Conservation (phyloP, 2,113 vertebrate genomes). For the Elachura formosa region DNA sequence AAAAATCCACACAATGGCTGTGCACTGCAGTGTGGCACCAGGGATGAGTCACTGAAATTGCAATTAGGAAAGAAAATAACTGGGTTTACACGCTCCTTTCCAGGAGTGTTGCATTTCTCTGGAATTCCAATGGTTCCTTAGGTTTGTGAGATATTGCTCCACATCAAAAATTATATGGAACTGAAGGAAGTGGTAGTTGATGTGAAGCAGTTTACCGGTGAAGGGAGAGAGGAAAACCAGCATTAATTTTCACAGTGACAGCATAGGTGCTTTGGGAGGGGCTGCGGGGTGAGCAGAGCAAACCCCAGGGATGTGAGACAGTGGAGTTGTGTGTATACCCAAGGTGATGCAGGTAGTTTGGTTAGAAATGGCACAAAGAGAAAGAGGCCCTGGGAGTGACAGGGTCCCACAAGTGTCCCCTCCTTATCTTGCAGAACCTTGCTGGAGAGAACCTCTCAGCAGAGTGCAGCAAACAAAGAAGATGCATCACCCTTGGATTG, state of each 20-base stretch:
- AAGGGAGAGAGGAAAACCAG: background rate
- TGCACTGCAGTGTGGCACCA: background rate
- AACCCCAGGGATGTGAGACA: background rate
- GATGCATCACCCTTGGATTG: background rate
- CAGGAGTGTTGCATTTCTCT: background rate
- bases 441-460: background rate
- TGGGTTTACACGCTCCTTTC: background rate
- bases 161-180: background rate
- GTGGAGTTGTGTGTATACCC: background rate
- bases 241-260: background rate
- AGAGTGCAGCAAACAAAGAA: background rate
- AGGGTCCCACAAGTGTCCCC: background rate
- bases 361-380: background rate
- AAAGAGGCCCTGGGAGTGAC: background rate
- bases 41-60: background rate
- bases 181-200: background rate
- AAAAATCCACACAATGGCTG: conserved; percentile 3
- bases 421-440: background rate
- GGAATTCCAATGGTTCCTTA: background rate
- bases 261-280: background rate
- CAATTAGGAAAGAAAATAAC: background rate
- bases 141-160: background rate
- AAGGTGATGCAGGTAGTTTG: background rate
- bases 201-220: background rate
- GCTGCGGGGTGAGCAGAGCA: background rate